A percentile compares a stretch with the other conserved stretches of the same genome.
These are phyloP conservation scores for Allolobophora icterica DNA, from an alignment of 2,888 invertebrate species.

Conservation along the genomic window DNA sequence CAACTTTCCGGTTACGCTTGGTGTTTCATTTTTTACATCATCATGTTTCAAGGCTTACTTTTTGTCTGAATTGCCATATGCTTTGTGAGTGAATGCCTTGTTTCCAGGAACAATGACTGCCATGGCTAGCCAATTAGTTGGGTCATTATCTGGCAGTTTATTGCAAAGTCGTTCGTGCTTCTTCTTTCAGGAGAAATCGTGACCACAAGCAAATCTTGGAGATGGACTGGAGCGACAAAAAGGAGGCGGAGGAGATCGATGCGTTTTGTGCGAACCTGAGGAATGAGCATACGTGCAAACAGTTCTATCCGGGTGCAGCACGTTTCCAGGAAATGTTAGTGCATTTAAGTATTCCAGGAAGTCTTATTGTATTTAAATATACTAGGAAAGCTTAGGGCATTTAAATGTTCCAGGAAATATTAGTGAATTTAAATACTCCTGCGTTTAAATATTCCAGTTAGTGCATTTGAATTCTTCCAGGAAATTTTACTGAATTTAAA, in stretches of 20 bases:
- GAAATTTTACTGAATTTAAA: not conserved
- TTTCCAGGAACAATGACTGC: not conserved
- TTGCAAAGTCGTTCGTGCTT: not conserved
- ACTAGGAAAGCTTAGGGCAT: too few species aligned
- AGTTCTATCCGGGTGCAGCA: slow-evolving; percentile 82
- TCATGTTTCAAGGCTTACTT: not conserved
- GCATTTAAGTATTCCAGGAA: not conserved
- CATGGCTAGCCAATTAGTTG: not conserved
- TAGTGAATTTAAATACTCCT: too few species aligned
- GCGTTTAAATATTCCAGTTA: too few species aligned
- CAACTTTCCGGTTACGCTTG: not conserved
- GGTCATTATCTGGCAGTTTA: not conserved
- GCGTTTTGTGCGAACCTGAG: slow-evolving; percentile 74
- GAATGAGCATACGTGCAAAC: slow-evolving; percentile 73
- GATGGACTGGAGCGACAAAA: slow-evolving; percentile 90
- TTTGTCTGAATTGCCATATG: not conserved
- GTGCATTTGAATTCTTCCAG: too few species aligned
- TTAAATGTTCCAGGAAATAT: too few species aligned
- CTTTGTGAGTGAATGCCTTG: not conserved
- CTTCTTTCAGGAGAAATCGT: slow-evolving; percentile 72
- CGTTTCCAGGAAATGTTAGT: slow-evolving; percentile 78
- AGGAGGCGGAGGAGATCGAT: slow-evolving; percentile 80
- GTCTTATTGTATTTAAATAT: too few species aligned
- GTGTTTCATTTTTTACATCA: not conserved
- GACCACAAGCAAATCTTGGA: slow-evolving; percentile 83